Evolutionary conservation across 2,888 invertebrate species (phyloP).

Genomic region (Carpatolechia fugitivella): DNA sequence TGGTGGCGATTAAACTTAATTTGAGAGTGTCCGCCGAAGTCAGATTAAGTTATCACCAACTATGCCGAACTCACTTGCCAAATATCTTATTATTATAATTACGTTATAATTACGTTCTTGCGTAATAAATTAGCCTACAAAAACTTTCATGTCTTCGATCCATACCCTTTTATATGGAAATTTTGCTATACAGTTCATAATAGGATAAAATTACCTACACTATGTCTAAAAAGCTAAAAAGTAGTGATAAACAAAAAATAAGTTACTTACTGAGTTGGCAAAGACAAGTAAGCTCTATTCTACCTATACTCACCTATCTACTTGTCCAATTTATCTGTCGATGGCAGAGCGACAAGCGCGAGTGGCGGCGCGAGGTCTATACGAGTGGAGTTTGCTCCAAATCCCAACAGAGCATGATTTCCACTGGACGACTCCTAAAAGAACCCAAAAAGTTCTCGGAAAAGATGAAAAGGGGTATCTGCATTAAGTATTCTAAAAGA

Average conservation of each 20-base stretch:
- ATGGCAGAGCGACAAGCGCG: constrained; percentile 27
- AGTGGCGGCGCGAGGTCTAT: background rate
- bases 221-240: no score
- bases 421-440: constrained; percentile 59
- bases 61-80: constrained; percentile 15
- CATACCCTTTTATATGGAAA: no score
- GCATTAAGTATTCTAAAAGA: constrained; percentile 73
- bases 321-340: constrained; percentile 40
- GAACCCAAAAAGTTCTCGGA: constrained; percentile 60
- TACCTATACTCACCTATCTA: background rate
- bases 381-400: constrained; percentile 32
- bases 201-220: no score
- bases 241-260: no score
- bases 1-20: constrained; percentile 74
- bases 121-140: no score
- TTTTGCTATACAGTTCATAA: no score
- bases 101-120: background rate
- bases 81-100: background rate
- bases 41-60: constrained; percentile 55
- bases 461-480: constrained; percentile 70
- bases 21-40: constrained; percentile 60
- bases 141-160: no score
- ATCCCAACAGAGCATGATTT: constrained; percentile 55
- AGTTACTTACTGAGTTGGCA: background rate
- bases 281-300: constrained; percentile 5